phyloP scores from a whole-genome alignment of 2,113 vertebrate species.

The Lophius piscatorius region DNA sequence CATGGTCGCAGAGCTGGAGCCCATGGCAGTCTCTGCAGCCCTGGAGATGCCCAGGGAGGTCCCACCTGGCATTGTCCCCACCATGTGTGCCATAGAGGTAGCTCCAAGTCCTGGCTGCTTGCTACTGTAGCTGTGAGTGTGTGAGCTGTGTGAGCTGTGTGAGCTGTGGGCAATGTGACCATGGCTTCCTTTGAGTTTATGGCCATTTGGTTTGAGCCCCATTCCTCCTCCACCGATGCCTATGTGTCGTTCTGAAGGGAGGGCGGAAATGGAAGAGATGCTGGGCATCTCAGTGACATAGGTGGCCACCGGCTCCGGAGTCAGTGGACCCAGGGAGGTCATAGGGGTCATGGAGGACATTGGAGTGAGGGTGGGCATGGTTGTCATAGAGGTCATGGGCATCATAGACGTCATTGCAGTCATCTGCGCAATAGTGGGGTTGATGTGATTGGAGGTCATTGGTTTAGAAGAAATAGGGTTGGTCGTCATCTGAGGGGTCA shows the following conservation, averaged over 20 bases:
- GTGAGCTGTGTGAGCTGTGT: constrained; percentile 49
- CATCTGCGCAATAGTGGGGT: constrained; percentile 52
- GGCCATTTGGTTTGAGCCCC: constrained; percentile 85
- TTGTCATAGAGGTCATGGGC: constrained; percentile 44
- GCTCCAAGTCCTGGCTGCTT: constrained; percentile 67
- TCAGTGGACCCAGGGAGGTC: constrained; percentile 65
- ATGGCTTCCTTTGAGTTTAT: constrained; percentile 82
- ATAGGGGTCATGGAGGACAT: constrained; percentile 48
- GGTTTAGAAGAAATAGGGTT: constrained; percentile 68
- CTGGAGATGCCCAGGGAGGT: constrained; percentile 72
- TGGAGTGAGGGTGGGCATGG: constrained; percentile 50
- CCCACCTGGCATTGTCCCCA: constrained; percentile 73
- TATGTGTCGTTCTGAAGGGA: constrained; percentile 68
- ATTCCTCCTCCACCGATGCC: constrained; percentile 31
- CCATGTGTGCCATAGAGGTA: constrained; percentile 70
- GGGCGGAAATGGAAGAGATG: constrained; percentile 65
- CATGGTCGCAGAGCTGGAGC: constrained; percentile 69
- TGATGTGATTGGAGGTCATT: constrained; percentile 62
- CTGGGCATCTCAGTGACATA: constrained; percentile 88
- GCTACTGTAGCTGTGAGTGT: constrained; percentile 74
- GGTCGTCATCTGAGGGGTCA: constrained; percentile 60
- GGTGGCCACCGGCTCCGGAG: constrained; percentile 86
- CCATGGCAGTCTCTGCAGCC: constrained; percentile 52
- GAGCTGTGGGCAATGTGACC: constrained; percentile 56
- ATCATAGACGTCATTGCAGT: constrained; percentile 53